Evolutionary conservation across 2,113 vertebrate genomes (phyloP).

Genomic region (Helogale parvula): DNA sequence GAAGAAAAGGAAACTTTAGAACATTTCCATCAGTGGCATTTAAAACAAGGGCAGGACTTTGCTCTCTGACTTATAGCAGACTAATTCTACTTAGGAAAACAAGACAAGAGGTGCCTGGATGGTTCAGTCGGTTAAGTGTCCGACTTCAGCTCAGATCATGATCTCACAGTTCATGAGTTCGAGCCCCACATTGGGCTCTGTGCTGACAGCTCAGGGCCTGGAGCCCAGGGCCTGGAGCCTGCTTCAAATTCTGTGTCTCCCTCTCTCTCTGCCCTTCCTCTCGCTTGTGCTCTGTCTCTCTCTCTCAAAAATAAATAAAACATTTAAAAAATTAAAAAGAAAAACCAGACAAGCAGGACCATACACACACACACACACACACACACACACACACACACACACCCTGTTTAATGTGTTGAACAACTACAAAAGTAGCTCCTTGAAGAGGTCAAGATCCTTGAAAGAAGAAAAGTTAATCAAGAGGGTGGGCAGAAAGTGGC

Average conservation of each 20-base stretch:
- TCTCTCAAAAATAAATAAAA: no score
- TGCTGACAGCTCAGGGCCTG: no score
- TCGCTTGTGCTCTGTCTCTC: no score
- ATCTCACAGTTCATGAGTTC: no score
- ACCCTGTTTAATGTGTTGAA: neutral
- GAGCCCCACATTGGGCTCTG: no score
- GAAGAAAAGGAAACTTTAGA: neutral
- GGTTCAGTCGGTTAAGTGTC: no score
- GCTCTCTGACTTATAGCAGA: neutral
- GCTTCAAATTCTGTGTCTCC: no score
- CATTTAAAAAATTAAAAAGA: neutral
- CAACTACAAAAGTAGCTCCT: neutral
- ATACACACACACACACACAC: neutral
- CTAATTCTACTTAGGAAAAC: neutral
- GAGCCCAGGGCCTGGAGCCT: no score
- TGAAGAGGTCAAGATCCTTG: neutral
- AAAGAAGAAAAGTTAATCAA: constrained; percentile 7
- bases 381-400: neutral
- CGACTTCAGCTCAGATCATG: no score
- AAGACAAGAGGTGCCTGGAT: neutral
- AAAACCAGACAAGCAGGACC: neutral
- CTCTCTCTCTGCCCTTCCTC: no score
- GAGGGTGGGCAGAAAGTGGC: neutral
- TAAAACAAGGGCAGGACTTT: neutral
- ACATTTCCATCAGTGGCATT: neutral